Percentiles rank a stretch among this genome's conserved stretches.
phyloP scores from a whole-genome alignment of 2,888 invertebrate genomes.

The Orthosia cruda region DNA sequence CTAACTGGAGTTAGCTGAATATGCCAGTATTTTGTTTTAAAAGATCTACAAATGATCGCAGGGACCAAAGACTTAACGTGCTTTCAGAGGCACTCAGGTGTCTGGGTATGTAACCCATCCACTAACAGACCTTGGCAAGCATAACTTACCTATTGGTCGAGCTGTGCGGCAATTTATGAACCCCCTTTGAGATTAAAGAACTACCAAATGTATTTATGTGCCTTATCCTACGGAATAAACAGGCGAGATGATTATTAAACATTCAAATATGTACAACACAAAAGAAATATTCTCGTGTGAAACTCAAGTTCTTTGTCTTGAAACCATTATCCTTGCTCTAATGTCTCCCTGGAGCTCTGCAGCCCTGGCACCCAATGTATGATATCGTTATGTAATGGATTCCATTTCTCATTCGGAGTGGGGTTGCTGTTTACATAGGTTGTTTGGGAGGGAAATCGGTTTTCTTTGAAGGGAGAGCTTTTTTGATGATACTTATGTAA shows the following conservation, averaged over 20 bases:
- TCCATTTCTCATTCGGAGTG: conserved; percentile 46
- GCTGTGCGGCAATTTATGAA: too few species aligned
- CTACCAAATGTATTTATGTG: too few species aligned
- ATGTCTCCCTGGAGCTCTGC: conserved; percentile 47
- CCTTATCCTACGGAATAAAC: too few species aligned
- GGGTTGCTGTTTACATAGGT: conserved; percentile 8
- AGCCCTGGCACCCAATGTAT: conserved; percentile 5
- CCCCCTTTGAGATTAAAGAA: too few species aligned
- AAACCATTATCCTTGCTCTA: conserved; percentile 29
- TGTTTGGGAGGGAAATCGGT: conserved; percentile 14
- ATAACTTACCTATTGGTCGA: too few species aligned
- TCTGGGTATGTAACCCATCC: too few species aligned
- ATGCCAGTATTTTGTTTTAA: too few species aligned
- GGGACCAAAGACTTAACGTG: too few species aligned
- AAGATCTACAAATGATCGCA: too few species aligned
- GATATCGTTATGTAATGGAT: conserved; percentile 42
- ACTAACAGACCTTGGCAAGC: too few species aligned
- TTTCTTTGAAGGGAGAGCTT: neutral
- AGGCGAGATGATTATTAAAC: neutral
- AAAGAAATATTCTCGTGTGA: conserved; percentile 1
- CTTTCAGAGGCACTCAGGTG: too few species aligned
- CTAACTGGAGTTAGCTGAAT: too few species aligned
- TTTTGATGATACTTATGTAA: neutral
- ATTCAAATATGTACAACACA: neutral
- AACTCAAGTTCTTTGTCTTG: conserved; percentile 34